Base-by-base conservation (phyloP, 2,888 invertebrate species). In the Ypsolopha sequella region DNA sequence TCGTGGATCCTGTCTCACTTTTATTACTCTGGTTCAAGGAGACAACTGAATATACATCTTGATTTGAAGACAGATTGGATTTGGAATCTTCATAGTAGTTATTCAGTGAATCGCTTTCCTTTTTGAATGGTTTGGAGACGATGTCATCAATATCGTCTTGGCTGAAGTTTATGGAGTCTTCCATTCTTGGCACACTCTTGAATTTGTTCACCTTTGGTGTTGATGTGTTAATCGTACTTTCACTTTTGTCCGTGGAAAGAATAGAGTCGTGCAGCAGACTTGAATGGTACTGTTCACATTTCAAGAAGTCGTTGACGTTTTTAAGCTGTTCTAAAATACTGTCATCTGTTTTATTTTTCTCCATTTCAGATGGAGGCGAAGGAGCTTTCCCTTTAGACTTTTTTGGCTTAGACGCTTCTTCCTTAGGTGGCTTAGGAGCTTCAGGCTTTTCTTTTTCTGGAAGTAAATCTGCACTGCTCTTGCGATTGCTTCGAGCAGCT, bases 341-440 rank as follows among this genome's bases (percentile, higher is more conserved):
- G 52, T 86, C 86, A 55, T 85, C 82, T 9, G 80, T 85, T 70
- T 81, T 85, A 56, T 87, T 87, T 56, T 73, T 86, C 49, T 87
- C 88, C n/a, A 36, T 35, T 13, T 39, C 50, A n/a, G 41, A 10
- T 1, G 93, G 93, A 0, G 92, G 93, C 0, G 90, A 89, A 0
- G 93, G 93, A 1, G 93, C 93, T 77, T 92, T 92, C 0, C 92
- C 90, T 71, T 93, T 93, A 44, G 86, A 88, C 67, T 90, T 91
- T 1, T 74, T 64, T 6, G 47, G 54, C 55, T 53, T 60, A 56
- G 48, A 52, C 9, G 44, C 54, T 38, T 53, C 54, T 41, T 46
- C 50, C 33, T 54, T 54, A 13, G 45, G 48, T 1, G 50, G 24
- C 41, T 58, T 54, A 8, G n/a, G 8, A 4, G 13, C 43, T 36